These are phyloP conservation scores for Sebastiscus albofasciatus DNA, from an alignment of 2,797 vertebrate species.

Conservation along the genomic window DNA sequence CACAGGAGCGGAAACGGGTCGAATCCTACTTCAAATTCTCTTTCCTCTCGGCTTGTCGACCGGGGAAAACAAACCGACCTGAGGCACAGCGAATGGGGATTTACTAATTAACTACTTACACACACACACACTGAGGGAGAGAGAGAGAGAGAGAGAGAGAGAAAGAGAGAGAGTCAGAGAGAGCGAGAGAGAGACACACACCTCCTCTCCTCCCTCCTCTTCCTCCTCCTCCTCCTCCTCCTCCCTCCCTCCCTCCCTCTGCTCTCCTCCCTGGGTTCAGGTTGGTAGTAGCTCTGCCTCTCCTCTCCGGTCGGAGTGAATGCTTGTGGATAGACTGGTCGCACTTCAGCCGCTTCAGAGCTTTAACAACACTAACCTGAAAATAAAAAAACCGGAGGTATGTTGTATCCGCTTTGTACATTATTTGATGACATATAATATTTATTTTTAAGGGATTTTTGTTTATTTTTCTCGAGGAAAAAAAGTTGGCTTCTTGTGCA, in stretches of 20 bases:
- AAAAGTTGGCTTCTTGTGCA: constrained; percentile 14
- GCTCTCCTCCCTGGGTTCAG: constrained; percentile 76
- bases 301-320: constrained; percentile 76
- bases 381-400: constrained; percentile 68
- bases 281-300: constrained; percentile 79
- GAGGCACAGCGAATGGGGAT: constrained; percentile 88
- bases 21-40: constrained; percentile 91
- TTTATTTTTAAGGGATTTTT: not conserved
- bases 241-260: constrained; percentile 66
- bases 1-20: constrained; percentile 89
- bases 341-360: constrained; percentile 54
- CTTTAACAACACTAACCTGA: constrained; percentile 49
- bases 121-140: constrained; percentile 47
- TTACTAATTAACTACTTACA: constrained; percentile 89
- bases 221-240: constrained; percentile 46
- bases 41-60: constrained; percentile 91
- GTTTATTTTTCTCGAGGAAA: not conserved
- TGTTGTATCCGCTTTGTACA: constrained; percentile 30
- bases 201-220: constrained; percentile 56
- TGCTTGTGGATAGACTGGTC: constrained; percentile 75
- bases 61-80: constrained; percentile 90
- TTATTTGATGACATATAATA: not conserved
- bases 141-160: not conserved
- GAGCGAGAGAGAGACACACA: constrained; percentile 59
- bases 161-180: constrained; percentile 24